Conservation (phyloP, 2,797 vertebrate species). For the Acestrorhynchus altus region DNA sequence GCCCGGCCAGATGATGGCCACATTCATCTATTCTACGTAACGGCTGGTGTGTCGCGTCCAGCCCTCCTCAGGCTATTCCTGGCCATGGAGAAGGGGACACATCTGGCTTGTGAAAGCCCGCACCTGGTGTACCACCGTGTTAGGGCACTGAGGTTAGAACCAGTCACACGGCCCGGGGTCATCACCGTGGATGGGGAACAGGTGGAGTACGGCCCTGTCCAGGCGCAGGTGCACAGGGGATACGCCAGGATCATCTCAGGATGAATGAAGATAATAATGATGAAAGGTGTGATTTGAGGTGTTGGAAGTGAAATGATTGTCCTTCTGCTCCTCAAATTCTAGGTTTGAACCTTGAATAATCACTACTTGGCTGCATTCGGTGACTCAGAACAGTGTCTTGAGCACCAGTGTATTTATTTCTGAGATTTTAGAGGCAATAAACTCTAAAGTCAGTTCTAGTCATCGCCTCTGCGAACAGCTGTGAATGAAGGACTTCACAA, state of each 20-base stretch:
- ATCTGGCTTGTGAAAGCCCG: slow-evolving; percentile 83
- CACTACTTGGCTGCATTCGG: background rate
- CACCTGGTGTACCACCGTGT: slow-evolving; percentile 83
- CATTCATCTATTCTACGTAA: slow-evolving; percentile 90
- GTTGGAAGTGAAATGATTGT: background rate
- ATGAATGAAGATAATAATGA: too few relatives aligned
- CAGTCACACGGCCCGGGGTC: slow-evolving; percentile 76
- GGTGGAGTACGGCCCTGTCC: slow-evolving; percentile 84
- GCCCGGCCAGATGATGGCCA: slow-evolving; percentile 78
- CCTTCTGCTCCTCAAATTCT: background rate
- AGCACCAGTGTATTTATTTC: too few relatives aligned
- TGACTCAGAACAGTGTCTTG: too few relatives aligned
- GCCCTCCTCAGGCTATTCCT: slow-evolving; percentile 88
- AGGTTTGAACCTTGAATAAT: background rate
- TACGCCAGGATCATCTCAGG: slow-evolving; percentile 79
- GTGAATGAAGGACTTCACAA: too few relatives aligned
- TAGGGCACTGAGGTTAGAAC: slow-evolving; percentile 88
- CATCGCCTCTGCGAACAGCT: too few relatives aligned
- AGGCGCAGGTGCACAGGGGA: slow-evolving; percentile 87
- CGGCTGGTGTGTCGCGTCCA: slow-evolving; percentile 84
- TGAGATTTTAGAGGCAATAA: too few relatives aligned
- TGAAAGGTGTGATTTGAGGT: too few relatives aligned
- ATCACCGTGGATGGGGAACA: slow-evolving; percentile 91
- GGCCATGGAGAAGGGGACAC: slow-evolving; percentile 90
- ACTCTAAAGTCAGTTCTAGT: too few relatives aligned